These are phyloP conservation scores for Leucoma salicis DNA, from an alignment of 2,888 invertebrate species.

Conservation along the genomic window DNA sequence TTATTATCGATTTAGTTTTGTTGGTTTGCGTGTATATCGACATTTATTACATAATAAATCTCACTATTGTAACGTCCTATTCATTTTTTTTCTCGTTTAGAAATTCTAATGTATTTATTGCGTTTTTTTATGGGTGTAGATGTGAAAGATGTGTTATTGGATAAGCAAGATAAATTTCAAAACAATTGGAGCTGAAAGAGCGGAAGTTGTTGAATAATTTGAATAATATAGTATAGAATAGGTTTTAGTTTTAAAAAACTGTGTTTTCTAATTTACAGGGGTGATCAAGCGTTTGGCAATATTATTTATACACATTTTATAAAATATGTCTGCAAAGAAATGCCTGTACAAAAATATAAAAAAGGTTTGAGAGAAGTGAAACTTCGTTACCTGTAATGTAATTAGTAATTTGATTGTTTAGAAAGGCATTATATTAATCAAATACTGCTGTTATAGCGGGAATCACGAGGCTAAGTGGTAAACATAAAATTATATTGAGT, in stretches of 20 bases:
- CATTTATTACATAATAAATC: slow-evolving; percentile 40
- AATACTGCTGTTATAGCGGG: no score
- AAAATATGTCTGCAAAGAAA: slow-evolving; percentile 6
- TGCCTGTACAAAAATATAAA: slow-evolving; percentile 13
- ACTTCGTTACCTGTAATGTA: not conserved
- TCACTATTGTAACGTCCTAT: slow-evolving; percentile 52
- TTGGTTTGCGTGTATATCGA: slow-evolving; percentile 39
- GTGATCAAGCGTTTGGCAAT: slow-evolving; percentile 39
- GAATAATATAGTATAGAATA: slow-evolving; percentile 40
- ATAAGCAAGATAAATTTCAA: slow-evolving; percentile 26
- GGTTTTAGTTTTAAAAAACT: slow-evolving; percentile 32
- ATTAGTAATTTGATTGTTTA: not conserved
- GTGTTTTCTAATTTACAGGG: slow-evolving; percentile 35
- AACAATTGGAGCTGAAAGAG: slow-evolving; percentile 22
- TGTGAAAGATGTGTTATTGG: slow-evolving; percentile 29
- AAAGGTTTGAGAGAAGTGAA: slow-evolving; percentile 1
- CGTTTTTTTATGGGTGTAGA: slow-evolving; percentile 39
- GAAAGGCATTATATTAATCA: no score
- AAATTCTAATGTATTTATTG: slow-evolving; percentile 48
- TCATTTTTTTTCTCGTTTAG: slow-evolving; percentile 37
- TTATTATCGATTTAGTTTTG: slow-evolving; percentile 15
- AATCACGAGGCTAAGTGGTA: no score
- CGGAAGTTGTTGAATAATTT: slow-evolving; percentile 37
- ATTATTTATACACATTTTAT: slow-evolving; percentile 32
- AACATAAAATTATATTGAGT: no score